Base-by-base conservation (phyloP, 2,797 vertebrate species). In the Ibycter americanus region DNA sequence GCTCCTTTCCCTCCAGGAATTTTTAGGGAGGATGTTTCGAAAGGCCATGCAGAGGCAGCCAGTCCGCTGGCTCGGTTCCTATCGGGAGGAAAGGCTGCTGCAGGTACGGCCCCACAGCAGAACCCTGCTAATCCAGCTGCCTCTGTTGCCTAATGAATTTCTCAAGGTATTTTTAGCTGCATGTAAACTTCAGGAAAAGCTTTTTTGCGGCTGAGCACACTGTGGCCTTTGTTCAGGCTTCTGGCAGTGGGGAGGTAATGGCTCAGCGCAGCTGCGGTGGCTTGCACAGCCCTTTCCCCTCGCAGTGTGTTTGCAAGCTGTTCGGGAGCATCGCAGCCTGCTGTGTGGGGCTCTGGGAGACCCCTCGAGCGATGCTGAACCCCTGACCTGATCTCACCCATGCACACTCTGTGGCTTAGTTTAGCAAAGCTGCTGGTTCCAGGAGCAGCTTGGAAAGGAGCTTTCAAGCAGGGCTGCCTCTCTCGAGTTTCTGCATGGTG, bases 131-230 rank as follows among this genome's bases (percentile, higher is more conserved):
- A 80, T 54, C 79, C 80, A 78, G 74, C 90, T 72, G 74, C 72
- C 51, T 72, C 68, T 55, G 56, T 51, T 38, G 52, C 93, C 68
- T 85, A 12, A 76, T 51, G 93, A 32, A 88, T 95, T 78, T 88
- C 83, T 81, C 85, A 74, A 73, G 93, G 87, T 97, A 97, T 97
- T 97, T 97, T 96, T 97, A 97, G 96, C 93, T 59, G 56, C 73
- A 9, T 0, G 0, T 78, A 80, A 94, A 94, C 83, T 93, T 91
- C 90, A 94, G 95, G 94, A 97, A 97, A 61, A 91, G 95, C 62
- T 52, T 89, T 85, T 91, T 83, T 79, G 67, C 20, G 6, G 59
- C 52, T 0, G 19, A 86, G 74, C 70, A 96, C 93, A 90, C 84
- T 93, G 85, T 21, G 66, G 84, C 66, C 95, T 97, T 97, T 97